phyloP scores from a whole-genome alignment of 2,797 vertebrate genomes.

The Lagocephalus sceleratus region DNA sequence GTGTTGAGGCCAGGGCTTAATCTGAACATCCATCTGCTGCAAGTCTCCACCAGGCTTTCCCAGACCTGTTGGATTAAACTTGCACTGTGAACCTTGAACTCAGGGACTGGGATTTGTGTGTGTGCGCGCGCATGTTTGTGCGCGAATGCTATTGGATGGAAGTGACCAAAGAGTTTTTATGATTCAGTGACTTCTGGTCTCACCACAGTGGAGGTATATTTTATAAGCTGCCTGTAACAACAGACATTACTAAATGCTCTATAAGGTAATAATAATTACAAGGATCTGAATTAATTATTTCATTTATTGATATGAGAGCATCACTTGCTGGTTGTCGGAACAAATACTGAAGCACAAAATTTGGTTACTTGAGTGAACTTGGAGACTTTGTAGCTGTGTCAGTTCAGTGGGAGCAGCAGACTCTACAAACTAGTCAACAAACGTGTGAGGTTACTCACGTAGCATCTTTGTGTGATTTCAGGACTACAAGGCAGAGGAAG shows the following conservation, averaged over 20 bases:
- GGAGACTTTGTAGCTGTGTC: too few species aligned
- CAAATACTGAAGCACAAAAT: too few species aligned
- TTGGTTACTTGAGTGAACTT: too few species aligned
- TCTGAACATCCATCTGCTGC: slow-evolving; percentile 72
- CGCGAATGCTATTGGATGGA: background rate
- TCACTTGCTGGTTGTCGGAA: too few species aligned
- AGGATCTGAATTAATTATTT: too few species aligned
- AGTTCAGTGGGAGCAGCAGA: too few species aligned
- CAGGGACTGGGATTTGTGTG: background rate
- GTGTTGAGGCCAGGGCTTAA: slow-evolving; percentile 58
- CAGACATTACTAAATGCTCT: too few species aligned
- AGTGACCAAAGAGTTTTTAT: background rate
- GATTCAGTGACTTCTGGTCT: background rate
- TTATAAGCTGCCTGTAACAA: too few species aligned
- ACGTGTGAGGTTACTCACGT: background rate
- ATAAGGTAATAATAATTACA: too few species aligned
- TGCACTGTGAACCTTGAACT: slow-evolving; percentile 28
- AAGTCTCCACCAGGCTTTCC: slow-evolving; percentile 22
- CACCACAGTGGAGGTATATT: too few species aligned
- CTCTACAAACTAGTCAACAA: background rate
- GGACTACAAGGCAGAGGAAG: slow-evolving; percentile 95
- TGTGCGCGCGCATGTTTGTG: background rate
- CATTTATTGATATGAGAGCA: too few species aligned
- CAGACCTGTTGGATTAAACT: slow-evolving; percentile 61
- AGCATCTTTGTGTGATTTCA: slow-evolving; percentile 49